Evolutionary conservation across 2,113 vertebrate species (phyloP), one percentile per base, ranked within the genome.

Genomic region (Ictalurus furcatus): DNA sequence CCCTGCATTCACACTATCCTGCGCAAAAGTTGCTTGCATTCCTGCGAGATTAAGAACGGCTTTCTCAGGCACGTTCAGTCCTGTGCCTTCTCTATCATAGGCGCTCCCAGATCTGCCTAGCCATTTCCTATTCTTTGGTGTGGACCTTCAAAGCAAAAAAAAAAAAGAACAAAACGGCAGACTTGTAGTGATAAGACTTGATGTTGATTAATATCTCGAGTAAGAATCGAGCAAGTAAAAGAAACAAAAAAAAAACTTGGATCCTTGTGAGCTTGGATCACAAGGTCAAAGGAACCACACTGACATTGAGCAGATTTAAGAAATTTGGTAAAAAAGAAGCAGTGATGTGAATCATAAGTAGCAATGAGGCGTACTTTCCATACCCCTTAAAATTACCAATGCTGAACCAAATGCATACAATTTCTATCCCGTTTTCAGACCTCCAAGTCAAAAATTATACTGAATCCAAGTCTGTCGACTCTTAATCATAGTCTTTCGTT

Each of bases 51-150:
- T 90, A 91, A 19, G 65, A 25, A 63, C 7, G 78, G 79, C 71
- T 84, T 86, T 88, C 71, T 74, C 86, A 88, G 65, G 89, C 89
- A 88, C 58, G 86, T 88, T 69, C 56, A 67, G 65, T 87, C 85
- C 73, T 85, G 89, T 73, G 56, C 80, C 7, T 65, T 85, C 40
- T 40, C 59, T 8, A 34, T 88, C 44, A 59, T 12, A 54, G n/a
- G 58, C 59, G 12, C 25, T 30, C 23, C 3, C 28, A 16, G 16
- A 86, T 44, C 34, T 56, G 54, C 16, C 44, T 54, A 58, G 58
- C 37, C 78, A 59, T 79, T 85, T 85, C 84, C 80, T 71, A 44
- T 34, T 59, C 71, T 76, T 87, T 59, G 58, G 3, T n/a, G 81
- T 69, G 58, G 73, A 88, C 63, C 87, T 56, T 79, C 87, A 63